Percentiles rank a stretch among this genome's conserved stretches.
These are phyloP conservation scores for Agrotis exclamationis DNA, from an alignment of 2,888 invertebrate species.

Conservation along the genomic window DNA sequence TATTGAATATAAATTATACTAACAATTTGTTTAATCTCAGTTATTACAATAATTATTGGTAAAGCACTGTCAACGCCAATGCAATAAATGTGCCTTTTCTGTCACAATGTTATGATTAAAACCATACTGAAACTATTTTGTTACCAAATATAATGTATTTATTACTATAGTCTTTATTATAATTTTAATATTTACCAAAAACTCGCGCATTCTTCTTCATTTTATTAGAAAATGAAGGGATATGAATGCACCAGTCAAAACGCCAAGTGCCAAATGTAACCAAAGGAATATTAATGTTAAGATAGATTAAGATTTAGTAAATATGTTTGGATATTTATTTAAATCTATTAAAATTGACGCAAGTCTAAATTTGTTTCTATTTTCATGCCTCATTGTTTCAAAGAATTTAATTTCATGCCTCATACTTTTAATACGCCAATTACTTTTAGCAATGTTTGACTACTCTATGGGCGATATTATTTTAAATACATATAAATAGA, in stretches of 20 bases:
- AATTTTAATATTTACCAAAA: slow-evolving; percentile 39
- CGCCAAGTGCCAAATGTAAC: slow-evolving; percentile 70
- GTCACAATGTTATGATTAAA: slow-evolving; percentile 30
- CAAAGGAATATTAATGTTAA: slow-evolving; percentile 62
- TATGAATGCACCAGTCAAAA: slow-evolving; percentile 54
- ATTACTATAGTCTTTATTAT: slow-evolving; percentile 48
- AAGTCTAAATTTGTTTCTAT: slow-evolving; percentile 35
- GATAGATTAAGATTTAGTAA: slow-evolving; percentile 66
- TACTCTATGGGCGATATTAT: background rate
- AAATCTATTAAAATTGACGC: slow-evolving; percentile 73
- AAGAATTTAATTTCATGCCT: background rate
- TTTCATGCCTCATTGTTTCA: background rate
- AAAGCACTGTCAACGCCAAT: slow-evolving; percentile 47
- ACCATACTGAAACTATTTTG: slow-evolving; percentile 48
- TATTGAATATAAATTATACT: slow-evolving; percentile 40
- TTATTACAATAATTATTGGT: slow-evolving; percentile 40
- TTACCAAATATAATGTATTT: slow-evolving; percentile 68
- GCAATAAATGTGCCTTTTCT: slow-evolving; percentile 58
- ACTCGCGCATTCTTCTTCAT: slow-evolving; percentile 59
- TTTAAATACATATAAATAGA: background rate
- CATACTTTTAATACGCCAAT: too few relatives aligned
- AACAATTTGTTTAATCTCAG: slow-evolving; percentile 51
- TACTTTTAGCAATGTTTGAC: too few relatives aligned
- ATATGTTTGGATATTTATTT: slow-evolving; percentile 79
- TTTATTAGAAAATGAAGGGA: slow-evolving; percentile 61